Percentiles rank a stretch among this genome's conserved stretches.
These are phyloP conservation scores for Tortricodes alternella DNA, from an alignment of 2,888 invertebrate species.

Conservation along the genomic window DNA sequence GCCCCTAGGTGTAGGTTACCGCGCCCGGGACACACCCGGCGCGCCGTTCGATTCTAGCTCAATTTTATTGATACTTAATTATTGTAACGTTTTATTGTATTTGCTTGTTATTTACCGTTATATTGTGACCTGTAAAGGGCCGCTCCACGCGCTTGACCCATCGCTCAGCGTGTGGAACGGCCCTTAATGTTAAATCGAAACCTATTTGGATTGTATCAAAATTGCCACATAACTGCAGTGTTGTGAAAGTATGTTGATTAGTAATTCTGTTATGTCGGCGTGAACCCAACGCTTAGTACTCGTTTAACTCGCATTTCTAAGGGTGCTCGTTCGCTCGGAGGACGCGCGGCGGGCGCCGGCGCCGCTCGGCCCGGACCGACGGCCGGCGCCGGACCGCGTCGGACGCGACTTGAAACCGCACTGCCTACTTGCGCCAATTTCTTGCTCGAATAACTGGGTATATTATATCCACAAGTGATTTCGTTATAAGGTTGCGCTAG, in stretches of 20 bases:
- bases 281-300: constrained; percentile 42
- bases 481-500: constrained; percentile 7
- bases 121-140: constrained; percentile 29
- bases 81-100: constrained; percentile 54
- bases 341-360: constrained; percentile 37
- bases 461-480: not conserved
- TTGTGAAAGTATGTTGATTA: constrained; percentile 15
- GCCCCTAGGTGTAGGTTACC: constrained; percentile 27
- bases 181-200: constrained; percentile 35
- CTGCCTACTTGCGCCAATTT: not conserved
- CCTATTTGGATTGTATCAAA: constrained; percentile 33
- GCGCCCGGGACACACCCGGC: constrained; percentile 34
- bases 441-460: not conserved
- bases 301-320: constrained; percentile 66
- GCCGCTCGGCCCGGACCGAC: constrained; percentile 32
- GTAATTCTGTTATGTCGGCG: constrained; percentile 52
- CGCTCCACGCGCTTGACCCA: not conserved
- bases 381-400: constrained; percentile 31
- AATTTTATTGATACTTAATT: constrained; percentile 76
- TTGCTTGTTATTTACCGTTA: constrained; percentile 64
- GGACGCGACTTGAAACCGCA: constrained; percentile 1
- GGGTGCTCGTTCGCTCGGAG: constrained; percentile 58
- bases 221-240: constrained; percentile 18
- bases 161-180: not conserved
- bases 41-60: constrained; percentile 71